Evolutionary conservation across 2,797 vertebrate species (phyloP), one percentile per base, ranked within the genome.

Genomic region (Momotus momota): DNA sequence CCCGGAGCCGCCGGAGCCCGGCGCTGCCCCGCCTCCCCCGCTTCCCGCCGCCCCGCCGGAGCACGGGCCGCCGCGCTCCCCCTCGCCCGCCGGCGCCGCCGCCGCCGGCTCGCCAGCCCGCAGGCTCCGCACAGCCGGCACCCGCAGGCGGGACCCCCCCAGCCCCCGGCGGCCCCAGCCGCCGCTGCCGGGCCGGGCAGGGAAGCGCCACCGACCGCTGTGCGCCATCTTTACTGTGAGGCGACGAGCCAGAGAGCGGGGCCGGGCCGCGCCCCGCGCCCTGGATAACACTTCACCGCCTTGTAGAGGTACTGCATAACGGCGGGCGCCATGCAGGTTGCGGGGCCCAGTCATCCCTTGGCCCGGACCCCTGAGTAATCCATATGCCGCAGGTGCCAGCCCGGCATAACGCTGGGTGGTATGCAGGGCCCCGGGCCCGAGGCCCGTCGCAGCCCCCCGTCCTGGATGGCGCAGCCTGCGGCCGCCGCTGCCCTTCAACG

Each of bases 141-240:
- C 98, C 97, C 99, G 98, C 91, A 98, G 96, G 90, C 99, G 99
- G 98, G 98, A 79, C 22, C 96, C 98, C 98, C 99, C 99, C 98
- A 99, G 95, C 86, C 97, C 98, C 67, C 98, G 97, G 89, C 97
- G 97, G 98, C 98, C 98, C 81, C 97, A 95, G 88, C 97, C 97
- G 98, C 99, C 99, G 98, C 99, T 99, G 99, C 99, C 99, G 98
- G 99, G 99, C 98, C 99, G 99, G 98, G 99, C 99, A 96, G 99
- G 99, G 99, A 99, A 99, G 98, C 99, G 99, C 99, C 99, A 99
- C 99, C 99, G 99, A 99, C 99, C 99, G 99, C 99, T 99, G 99
- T 99, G 99, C 99, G 99, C 99, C 99, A 99, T 99, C 99, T 99
- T 99, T 98, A 99, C 99, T 99, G 99, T 99, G 99, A 98, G 98